Base-by-base conservation (phyloP, 2,888 invertebrate genomes). In the Poecilobothrus nobilitatus region DNA sequence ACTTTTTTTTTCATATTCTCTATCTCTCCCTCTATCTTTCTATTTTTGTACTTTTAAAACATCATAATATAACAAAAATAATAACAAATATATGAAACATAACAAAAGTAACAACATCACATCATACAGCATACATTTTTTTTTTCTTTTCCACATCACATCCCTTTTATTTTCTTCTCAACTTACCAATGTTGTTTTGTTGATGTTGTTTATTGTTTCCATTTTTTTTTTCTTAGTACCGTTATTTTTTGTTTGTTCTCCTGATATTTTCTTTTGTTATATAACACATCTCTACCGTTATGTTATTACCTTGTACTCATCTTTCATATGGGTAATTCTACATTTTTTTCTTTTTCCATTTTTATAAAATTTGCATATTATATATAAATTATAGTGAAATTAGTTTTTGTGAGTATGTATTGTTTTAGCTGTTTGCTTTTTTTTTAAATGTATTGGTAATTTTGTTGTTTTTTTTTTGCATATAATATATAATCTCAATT, bases 241-340 rank as follows among this genome's bases (percentile, higher is more conserved):
- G 37, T 37, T 37, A 37, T 37, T 37, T 37, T 37, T 37, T 37
- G 12, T 37, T 34, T 34, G 5, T 44, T 44, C 12, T 44, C 9
- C 12, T 44, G 44, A 44, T 44, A n/a, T 44, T 53, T 53, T 53
- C 53, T 53, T 27, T 53, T 53, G 2, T 53, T 53, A 18, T 53
- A 53, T 53, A 9, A 18, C 41, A 27, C 5, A 27, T 53, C 6
- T 53, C 7, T 53, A 53, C 53, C 15, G 53, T 53, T 53, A 12
- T 53, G 53, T 53, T 53, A 53, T 53, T 53, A 53, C 53, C 53
- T 53, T 53, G 53, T 53, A 53, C 18, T 53, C 53, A 53, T 53
- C 53, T 53, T 53, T 53, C 53, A 53, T 53, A 53, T 53, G 53
- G 27, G 53, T 18, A 18, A 18, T 53, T 10, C 34, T 34, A 34